These are phyloP conservation scores for Diaperis boleti DNA, from an alignment of 2,888 invertebrate genomes.

Conservation along the genomic window DNA sequence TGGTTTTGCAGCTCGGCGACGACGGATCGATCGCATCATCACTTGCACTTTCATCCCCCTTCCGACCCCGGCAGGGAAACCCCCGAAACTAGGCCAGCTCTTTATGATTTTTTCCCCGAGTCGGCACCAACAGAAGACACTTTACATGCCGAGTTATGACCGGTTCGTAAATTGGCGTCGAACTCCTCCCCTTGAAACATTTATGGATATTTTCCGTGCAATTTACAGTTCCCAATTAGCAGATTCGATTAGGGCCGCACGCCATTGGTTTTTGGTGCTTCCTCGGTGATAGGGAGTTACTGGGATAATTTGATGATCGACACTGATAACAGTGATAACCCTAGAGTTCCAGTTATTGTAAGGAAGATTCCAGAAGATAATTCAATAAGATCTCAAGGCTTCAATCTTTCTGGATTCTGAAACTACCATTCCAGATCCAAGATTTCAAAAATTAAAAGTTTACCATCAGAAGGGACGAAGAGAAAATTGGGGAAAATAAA, in stretches of 20 bases:
- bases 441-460: too few species aligned
- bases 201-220: constrained; percentile 28
- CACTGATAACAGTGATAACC: too few species aligned
- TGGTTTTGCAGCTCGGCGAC: background rate
- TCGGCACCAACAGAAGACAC: constrained; percentile 24
- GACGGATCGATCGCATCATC: constrained; percentile 29
- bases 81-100: constrained; percentile 32
- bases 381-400: too few species aligned
- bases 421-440: too few species aligned
- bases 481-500: too few species aligned
- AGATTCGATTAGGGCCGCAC: constrained; percentile 9
- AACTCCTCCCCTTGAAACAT: constrained; percentile 30
- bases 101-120: constrained; percentile 28
- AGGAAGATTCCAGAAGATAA: too few species aligned
- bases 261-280: constrained; percentile 27
- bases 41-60: constrained; percentile 27
- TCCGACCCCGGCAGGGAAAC: constrained; percentile 15
- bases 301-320: background rate
- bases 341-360: too few species aligned
- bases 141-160: constrained; percentile 30
- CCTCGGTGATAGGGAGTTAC: constrained; percentile 18
- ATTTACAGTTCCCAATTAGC: constrained; percentile 17
- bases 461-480: too few species aligned
- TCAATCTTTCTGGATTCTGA: too few species aligned
- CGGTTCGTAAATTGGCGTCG: constrained; percentile 22